Evolutionary conservation across 2,888 invertebrate genomes (phyloP).

Genomic region (Lypha dubia): DNA sequence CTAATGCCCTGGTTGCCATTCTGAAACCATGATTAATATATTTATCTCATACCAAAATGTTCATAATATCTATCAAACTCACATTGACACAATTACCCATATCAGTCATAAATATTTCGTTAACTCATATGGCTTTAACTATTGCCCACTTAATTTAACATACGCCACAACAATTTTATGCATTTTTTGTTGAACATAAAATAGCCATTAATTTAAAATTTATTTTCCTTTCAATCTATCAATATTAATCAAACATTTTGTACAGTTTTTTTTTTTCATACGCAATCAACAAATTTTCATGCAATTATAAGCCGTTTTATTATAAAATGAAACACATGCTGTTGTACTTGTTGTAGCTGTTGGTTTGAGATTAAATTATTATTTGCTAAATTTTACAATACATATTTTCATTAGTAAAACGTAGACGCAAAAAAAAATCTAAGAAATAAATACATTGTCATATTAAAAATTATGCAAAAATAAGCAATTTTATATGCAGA

Average conservation of each 20-base stretch:
- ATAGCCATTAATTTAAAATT: slow-evolving; percentile 38
- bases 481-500: slow-evolving; percentile 1
- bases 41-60: background rate
- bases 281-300: slow-evolving; percentile 24
- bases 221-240: slow-evolving; percentile 46
- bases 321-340: slow-evolving; percentile 1
- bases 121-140: background rate
- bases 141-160: slow-evolving; percentile 47
- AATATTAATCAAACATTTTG: slow-evolving; percentile 55
- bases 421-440: background rate
- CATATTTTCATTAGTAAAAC: slow-evolving; percentile 50
- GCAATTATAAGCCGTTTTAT: slow-evolving; percentile 47
- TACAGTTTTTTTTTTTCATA: background rate
- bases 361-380: slow-evolving; percentile 59
- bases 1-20: background rate
- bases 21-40: background rate
- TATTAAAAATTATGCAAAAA: slow-evolving; percentile 55
- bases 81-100: slow-evolving; percentile 31
- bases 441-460: slow-evolving; percentile 23
- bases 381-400: slow-evolving; percentile 46
- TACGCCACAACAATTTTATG: slow-evolving; percentile 1
- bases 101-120: slow-evolving; percentile 5
- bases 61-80: background rate
- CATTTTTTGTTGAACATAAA: slow-evolving; percentile 12
- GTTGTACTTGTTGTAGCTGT: background rate